phyloP scores from a whole-genome alignment of 2,113 vertebrate genomes.

The Callithrix jacchus region DNA sequence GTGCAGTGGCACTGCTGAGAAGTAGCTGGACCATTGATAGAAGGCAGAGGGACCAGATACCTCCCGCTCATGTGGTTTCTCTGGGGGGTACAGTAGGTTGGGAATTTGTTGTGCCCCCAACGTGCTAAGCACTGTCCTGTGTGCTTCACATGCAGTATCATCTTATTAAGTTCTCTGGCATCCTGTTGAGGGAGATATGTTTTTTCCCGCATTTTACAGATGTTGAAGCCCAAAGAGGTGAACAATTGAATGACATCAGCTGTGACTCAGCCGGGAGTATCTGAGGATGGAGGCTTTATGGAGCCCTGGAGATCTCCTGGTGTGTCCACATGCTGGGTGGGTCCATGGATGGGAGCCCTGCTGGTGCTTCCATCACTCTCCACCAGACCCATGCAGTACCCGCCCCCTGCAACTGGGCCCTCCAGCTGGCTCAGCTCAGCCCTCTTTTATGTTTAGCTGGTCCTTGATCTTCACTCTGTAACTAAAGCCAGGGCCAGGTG shows the following conservation, averaged over 20 bases:
- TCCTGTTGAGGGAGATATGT: background rate
- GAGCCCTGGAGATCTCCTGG: background rate
- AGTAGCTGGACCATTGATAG: background rate
- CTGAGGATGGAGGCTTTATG: background rate
- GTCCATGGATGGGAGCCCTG: background rate
- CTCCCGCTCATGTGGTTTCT: background rate
- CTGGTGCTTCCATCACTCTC: background rate
- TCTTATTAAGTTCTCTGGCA: background rate
- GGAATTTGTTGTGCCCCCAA: background rate
- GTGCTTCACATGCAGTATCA: background rate
- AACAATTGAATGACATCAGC: background rate
- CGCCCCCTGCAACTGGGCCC: background rate
- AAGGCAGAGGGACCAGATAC: background rate
- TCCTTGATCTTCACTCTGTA: background rate
- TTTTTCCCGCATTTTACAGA: background rate
- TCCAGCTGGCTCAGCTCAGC: background rate
- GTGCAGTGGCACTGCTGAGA: rapidly evolving
- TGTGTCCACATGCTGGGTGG: background rate
- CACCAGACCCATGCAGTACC: rapidly evolving
- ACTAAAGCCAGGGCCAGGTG: background rate
- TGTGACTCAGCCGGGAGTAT: background rate
- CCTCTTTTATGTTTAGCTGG: background rate
- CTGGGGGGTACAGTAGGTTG: background rate
- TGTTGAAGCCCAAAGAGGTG: background rate
- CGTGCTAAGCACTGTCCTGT: background rate